Base-by-base conservation (phyloP, 1,140 invertebrate species). In the Lepidurus couesii region DNA sequence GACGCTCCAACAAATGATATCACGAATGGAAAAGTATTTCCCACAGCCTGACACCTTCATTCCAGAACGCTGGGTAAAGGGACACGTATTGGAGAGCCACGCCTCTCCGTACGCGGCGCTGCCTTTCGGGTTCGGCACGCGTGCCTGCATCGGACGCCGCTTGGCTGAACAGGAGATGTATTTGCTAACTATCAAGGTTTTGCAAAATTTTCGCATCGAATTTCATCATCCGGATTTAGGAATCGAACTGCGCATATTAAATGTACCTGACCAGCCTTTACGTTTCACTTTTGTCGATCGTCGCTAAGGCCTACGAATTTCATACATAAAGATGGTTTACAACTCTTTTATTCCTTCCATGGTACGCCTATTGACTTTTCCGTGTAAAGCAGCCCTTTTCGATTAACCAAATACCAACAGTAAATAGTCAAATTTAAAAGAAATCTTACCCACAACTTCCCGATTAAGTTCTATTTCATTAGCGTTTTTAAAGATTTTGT, bases 1-100 rank as follows among this genome's bases (percentile, higher is more conserved):
- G 42, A 90, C 93, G 45, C 93, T 96, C 81, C 95, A 92, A 1
- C 92, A 91, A 85, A 89, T 95, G 16, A 92, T 94, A 1, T 94
- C 93, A 81, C 85, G 90, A 76, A 88, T 91, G 34, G 90, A 93
- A n/a, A 85, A 88, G 73, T 93, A 95, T 84, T 97, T 93, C 85
- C 88, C 88, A 79, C 86, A 91, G 74, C 91, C 95, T 7, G 84
- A 88, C 45, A 86, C 91, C 79, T 98, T 91, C 83, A 83, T 88
- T 13, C 95, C 95, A 10, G 94, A 95, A 85, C 88, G 92, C 74
- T 98, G 92, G 95, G 83, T 96, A 16, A 83, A 85, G 21, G 47
- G 82, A 81, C 10, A 85, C 86, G 16, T 77, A 78, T 6, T 81
- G 83, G 53, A 82, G 16, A 78, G 79, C 24, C 75, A 81, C 1